A percentile compares a stretch with the other conserved stretches of the same genome.
Evolutionary conservation across 2,797 vertebrate species (phyloP).

Genomic region (Gobio occitaniae): DNA sequence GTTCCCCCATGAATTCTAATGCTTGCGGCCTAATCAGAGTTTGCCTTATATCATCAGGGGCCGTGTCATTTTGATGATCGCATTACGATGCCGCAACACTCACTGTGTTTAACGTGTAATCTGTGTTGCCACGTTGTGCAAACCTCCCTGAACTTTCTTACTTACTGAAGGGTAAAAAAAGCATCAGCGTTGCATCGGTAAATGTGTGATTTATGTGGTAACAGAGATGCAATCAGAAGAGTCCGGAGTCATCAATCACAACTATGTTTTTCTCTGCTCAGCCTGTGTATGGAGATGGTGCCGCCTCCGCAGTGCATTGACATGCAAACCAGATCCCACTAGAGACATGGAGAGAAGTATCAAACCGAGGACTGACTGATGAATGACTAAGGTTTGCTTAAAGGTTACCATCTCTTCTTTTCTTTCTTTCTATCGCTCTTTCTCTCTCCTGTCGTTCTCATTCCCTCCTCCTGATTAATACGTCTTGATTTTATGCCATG

Average conservation of each 20-base stretch:
- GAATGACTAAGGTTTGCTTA: constrained; percentile 52
- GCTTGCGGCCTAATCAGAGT: not conserved
- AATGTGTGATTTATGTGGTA: constrained; percentile 52
- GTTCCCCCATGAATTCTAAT: constrained; percentile 14
- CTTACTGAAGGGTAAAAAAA: constrained; percentile 36
- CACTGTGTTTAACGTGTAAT: constrained; percentile 9
- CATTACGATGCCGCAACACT: constrained; percentile 21
- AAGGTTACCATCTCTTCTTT: constrained; percentile 42
- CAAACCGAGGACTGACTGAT: constrained; percentile 46
- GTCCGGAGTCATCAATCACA: constrained; percentile 56
- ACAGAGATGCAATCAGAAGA: constrained; percentile 55
- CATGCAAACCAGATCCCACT: constrained; percentile 55
- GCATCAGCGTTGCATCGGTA: constrained; percentile 50
- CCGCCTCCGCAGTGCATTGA: constrained; percentile 45
- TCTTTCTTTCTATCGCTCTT: constrained; percentile 3
- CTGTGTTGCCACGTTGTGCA: constrained; percentile 22
- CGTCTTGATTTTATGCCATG: constrained; percentile 41
- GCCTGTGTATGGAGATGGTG: constrained; percentile 13
- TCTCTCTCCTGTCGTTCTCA: constrained; percentile 15
- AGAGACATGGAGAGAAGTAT: constrained; percentile 49
- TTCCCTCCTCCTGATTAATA: constrained; percentile 35
- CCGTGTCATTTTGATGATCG: constrained; percentile 25
- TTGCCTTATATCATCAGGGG: constrained; percentile 19
- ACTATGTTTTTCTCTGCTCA: constrained; percentile 37
- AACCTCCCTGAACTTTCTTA: constrained; percentile 33